Conservation (phyloP, 2,888 invertebrate species). For the Aporophyla nigra region DNA sequence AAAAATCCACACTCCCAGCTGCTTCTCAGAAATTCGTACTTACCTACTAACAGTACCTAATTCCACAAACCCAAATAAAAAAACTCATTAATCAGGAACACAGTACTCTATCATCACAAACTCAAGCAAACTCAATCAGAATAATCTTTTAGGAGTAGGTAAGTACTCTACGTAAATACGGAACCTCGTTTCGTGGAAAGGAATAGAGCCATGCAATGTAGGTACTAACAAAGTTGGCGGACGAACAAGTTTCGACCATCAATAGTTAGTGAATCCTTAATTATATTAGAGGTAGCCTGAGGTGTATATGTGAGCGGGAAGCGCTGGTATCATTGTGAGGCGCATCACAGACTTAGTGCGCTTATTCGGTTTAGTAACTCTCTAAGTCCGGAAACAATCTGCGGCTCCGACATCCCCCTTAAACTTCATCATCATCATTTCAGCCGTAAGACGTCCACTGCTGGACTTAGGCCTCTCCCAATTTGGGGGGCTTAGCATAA, state of each 20-base stretch:
- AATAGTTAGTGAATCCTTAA: slow-evolving; percentile 37
- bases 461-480: no score
- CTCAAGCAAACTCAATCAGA: slow-evolving; percentile 50
- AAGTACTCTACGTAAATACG: slow-evolving; percentile 30
- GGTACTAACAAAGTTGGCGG: slow-evolving; percentile 39
- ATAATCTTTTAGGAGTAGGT: slow-evolving; percentile 39
- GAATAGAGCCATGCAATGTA: slow-evolving; percentile 13
- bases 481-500: no score
- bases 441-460: no score
- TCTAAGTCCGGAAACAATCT: no score
- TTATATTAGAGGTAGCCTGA: slow-evolving; percentile 28
- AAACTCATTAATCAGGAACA: slow-evolving; percentile 10
- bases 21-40: no score
- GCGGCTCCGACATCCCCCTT: no score
- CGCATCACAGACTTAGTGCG: background rate
- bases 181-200: slow-evolving; percentile 30
- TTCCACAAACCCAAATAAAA: slow-evolving; percentile 5
- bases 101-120: slow-evolving; percentile 12
- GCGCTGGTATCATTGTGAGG: background rate
- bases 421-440: no score
- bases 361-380: background rate
- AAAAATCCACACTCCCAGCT: no score
- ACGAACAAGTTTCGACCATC: slow-evolving; percentile 48
- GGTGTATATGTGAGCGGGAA: slow-evolving; percentile 15
- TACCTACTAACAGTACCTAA: background rate